Percentiles rank a stretch among this genome's conserved stretches.
These are phyloP conservation scores for Agelas oroides DNA, from an alignment of 37 sponge, comb jelly and placozoan genomes.

Conservation along the genomic window DNA sequence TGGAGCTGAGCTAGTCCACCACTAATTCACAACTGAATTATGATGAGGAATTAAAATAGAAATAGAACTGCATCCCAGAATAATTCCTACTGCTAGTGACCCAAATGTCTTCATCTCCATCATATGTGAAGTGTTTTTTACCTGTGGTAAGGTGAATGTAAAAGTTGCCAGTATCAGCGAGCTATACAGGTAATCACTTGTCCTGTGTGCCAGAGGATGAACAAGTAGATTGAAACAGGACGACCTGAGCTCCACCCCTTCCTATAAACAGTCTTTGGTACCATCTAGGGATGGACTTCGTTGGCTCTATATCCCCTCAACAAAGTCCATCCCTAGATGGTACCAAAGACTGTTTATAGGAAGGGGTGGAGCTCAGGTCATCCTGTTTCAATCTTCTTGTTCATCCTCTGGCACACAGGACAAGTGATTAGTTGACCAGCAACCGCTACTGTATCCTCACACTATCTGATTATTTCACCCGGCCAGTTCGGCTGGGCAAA, in stretches of 20 bases:
- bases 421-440: background rate
- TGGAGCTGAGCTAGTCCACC: too few species aligned
- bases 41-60: too few species aligned
- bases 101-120: too few species aligned
- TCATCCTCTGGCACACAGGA: conserved; percentile 24
- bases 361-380: conserved; percentile 54
- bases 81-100: too few species aligned
- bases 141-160: too few species aligned
- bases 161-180: too few species aligned
- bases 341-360: conserved; percentile 36
- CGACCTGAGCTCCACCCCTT: conserved; percentile 54
- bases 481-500: conserved; percentile 53
- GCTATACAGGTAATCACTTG: background rate
- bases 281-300: conserved; percentile 60
- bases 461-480: conserved; percentile 52
- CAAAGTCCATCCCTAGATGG: conserved; percentile 16
- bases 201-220: conserved; percentile 24
- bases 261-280: conserved; percentile 39
- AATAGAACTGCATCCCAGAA: too few species aligned
- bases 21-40: too few species aligned
- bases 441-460: conserved; percentile 44
- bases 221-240: conserved; percentile 8
- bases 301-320: conserved; percentile 51
- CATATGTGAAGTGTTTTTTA: too few species aligned
- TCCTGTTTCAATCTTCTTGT: conserved; percentile 8